Evolutionary conservation across 2,113 vertebrate species (phyloP).

Genomic region (Nothoprocta pentlandii): DNA sequence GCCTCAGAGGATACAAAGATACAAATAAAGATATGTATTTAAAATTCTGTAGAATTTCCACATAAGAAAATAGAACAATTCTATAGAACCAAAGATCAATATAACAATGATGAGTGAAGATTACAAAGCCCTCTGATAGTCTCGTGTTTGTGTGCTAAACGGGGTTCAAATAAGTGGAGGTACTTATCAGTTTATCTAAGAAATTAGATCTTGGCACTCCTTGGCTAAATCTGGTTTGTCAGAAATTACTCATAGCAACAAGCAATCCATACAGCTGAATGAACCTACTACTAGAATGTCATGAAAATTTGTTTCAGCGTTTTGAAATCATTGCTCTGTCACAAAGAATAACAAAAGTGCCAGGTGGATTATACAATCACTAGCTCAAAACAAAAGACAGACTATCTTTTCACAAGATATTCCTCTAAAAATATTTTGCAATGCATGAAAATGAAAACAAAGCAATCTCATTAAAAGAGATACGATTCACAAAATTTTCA

Average conservation of each 20-base stretch:
- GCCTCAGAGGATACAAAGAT: not conserved
- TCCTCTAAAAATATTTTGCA: not conserved
- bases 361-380: not conserved
- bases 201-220: not conserved
- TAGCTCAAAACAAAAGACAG: not conserved
- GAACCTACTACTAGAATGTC: not conserved
- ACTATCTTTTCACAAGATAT: not conserved
- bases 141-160: not conserved
- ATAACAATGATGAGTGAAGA: not conserved
- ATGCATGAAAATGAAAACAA: not conserved
- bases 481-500: not conserved
- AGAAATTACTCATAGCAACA: conserved; percentile 31
- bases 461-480: not conserved
- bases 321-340: conserved; percentile 2
- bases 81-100: not conserved
- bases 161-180: not conserved
- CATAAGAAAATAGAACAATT: not conserved
- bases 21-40: not conserved
- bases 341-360: not conserved
- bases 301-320: not conserved
- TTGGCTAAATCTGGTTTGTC: not conserved
- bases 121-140: not conserved
- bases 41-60: not conserved
- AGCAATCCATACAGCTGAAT: not conserved
- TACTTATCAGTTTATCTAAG: not conserved